phyloP scores from a whole-genome alignment of 2,797 vertebrate genomes.

The Lerista edwardsae region DNA sequence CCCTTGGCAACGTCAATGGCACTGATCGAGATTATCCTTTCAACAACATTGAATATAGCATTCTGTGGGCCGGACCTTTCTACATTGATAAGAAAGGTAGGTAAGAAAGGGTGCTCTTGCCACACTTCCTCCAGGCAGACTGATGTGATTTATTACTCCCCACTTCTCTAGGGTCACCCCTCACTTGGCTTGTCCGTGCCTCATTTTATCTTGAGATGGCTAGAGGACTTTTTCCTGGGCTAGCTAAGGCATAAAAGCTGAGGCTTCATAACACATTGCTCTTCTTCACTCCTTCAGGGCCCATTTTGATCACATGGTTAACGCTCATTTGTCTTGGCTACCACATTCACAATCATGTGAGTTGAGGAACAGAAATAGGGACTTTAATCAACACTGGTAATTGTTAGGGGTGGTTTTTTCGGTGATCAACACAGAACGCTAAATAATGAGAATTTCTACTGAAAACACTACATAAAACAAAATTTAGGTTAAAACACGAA shows the following conservation, averaged over 20 bases:
- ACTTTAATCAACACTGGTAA: background rate
- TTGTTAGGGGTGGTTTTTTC: no score
- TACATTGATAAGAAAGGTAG: slow-evolving; percentile 67
- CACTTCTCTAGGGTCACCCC: background rate
- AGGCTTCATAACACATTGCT: background rate
- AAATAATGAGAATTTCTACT: no score
- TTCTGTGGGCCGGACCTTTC: slow-evolving; percentile 48
- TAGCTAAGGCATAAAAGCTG: background rate
- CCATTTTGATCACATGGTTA: background rate
- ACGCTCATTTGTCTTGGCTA: background rate
- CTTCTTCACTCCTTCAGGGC: background rate
- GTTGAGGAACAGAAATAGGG: background rate
- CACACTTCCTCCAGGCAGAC: background rate
- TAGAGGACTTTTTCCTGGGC: background rate
- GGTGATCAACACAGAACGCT: no score
- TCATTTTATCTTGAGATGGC: background rate
- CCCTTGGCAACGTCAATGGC: slow-evolving; percentile 66
- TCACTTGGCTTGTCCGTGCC: background rate
- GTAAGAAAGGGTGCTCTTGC: slow-evolving; percentile 42
- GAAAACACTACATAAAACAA: no score
- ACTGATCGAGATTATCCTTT: slow-evolving; percentile 68
- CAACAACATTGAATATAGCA: slow-evolving; percentile 59
- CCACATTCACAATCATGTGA: background rate
- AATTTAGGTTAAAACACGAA: no score
- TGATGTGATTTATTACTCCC: background rate